phyloP scores from a whole-genome alignment of 1,140 invertebrate species.

The Zelostemma sp. region DNA sequence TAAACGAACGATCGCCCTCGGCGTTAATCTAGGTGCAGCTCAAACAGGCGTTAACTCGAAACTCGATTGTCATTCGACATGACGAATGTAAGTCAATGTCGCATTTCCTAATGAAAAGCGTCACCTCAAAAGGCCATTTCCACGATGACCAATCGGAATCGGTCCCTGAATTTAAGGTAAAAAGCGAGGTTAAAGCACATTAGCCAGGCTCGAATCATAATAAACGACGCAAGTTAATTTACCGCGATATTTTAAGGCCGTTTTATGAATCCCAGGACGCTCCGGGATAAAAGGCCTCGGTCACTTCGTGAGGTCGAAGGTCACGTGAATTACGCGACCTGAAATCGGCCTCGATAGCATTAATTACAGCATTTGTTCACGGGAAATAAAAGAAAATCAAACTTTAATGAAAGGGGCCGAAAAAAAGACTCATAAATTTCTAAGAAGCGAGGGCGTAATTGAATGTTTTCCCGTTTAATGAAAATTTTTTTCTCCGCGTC shows the following conservation, averaged over 20 bases:
- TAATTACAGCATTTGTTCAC: not conserved
- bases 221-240: constrained; percentile 62
- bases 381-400: constrained; percentile 24
- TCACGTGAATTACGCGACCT: constrained; percentile 48
- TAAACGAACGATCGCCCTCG: constrained; percentile 46
- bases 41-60: constrained; percentile 26
- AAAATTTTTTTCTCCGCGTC: constrained; percentile 48
- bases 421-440: constrained; percentile 47
- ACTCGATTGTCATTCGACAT: constrained; percentile 47
- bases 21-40: constrained; percentile 47
- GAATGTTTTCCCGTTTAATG: constrained; percentile 47
- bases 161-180: no score
- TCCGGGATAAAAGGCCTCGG: constrained; percentile 49
- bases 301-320: constrained; percentile 49
- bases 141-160: constrained; percentile 44
- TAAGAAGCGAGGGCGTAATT: constrained; percentile 40
- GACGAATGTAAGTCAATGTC: constrained; percentile 24
- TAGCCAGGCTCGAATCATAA: constrained; percentile 58
- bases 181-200: constrained; percentile 59
- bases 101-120: not conserved
- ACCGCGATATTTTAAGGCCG: constrained; percentile 57
- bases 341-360: constrained; percentile 25
- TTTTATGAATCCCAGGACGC: constrained; percentile 56
- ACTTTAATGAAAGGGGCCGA: constrained; percentile 17
- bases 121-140: constrained; percentile 21